A percentile compares a stretch with the other conserved stretches of the same genome.
Evolutionary conservation across 2,888 invertebrate genomes (phyloP).

Genomic region (Andrena flavipes): DNA sequence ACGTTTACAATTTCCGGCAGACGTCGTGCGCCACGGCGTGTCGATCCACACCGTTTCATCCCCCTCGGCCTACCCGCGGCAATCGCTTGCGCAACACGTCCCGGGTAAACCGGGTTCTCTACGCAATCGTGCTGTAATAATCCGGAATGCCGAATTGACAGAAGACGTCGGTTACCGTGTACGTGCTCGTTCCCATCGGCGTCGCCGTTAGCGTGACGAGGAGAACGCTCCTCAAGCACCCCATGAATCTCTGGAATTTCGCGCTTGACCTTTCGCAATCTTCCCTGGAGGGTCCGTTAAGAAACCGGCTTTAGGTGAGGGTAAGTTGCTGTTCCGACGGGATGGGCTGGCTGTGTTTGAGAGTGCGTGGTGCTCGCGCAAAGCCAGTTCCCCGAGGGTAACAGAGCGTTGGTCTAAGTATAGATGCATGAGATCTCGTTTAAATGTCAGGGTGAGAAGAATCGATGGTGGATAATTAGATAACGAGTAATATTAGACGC

Average conservation of each 20-base stretch:
- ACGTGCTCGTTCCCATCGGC: constrained; percentile 38
- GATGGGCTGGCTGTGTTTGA: background rate
- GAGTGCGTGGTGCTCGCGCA: background rate
- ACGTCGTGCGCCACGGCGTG: constrained; percentile 63
- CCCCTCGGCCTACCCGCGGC: constrained; percentile 21
- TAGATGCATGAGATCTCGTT: too few species aligned
- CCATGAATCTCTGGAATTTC: background rate
- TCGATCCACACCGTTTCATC: constrained; percentile 36
- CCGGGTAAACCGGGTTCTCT: constrained; percentile 65
- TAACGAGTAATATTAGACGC: too few species aligned
- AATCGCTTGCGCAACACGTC: constrained; percentile 61
- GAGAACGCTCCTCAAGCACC: background rate
- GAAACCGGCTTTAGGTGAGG: background rate
- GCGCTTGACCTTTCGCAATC: background rate
- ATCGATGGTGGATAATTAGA: too few species aligned
- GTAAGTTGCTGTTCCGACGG: background rate
- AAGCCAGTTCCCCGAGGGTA: too few species aligned
- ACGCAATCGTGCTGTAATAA: constrained; percentile 69
- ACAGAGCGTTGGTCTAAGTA: background rate
- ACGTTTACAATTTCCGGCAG: constrained; percentile 79
- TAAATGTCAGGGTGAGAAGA: too few species aligned
- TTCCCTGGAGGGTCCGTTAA: too few species aligned
- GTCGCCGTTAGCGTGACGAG: constrained; percentile 8
- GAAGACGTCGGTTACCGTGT: constrained; percentile 58
- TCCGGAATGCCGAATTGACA: constrained; percentile 67